Evolutionary conservation across 2,888 invertebrate species (phyloP), one percentile per base, ranked within the genome.

Genomic region (Drosophila anceps): DNA sequence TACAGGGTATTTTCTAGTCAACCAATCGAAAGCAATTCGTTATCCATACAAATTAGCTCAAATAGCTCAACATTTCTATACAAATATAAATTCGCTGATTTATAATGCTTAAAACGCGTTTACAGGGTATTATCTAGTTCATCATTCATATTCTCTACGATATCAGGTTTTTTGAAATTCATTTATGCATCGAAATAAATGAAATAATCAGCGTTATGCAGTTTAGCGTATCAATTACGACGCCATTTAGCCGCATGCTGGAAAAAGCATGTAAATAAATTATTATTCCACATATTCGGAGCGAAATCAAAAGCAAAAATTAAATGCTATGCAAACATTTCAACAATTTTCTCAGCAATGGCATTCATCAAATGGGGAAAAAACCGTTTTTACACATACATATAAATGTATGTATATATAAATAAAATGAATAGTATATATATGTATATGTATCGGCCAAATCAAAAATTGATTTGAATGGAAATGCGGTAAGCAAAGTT

Each of bases 381-480:
- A 50, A 50, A 50, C 4, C 0, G 24, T 13, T 24, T 35, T 3
- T 37, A 15, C 8, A 61, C 20, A 29, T 3, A 35, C 24, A 20
- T 13, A 15, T 18, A 33, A 24, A 24, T 13, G 13, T 46, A 35
- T 13, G 9, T 35, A 13, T 15, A 13, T 51, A 20, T 4, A n/a
- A n/a, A n/a, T n/a, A n/a, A n/a, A n/a, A n/a, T n/a, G n/a, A n/a
- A 9, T 35, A 9, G 20, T 37, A 24, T 15, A 15, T 8, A 24
- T 20, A 20, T 24, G 4, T 15, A 24, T 15, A 7, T 13, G 1
- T 15, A 15, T 15, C 55, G 65, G 61, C 46, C 55, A 71, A 76
- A 85, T 84, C 89, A 87, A 89, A 87, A 87, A 87, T 87, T 87
- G 87, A 89, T 87, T 87, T 87, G 71, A 83, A 89, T 81, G 67